Base-by-base conservation (phyloP, 2,113 vertebrate genomes). In the Pan paniscus region DNA sequence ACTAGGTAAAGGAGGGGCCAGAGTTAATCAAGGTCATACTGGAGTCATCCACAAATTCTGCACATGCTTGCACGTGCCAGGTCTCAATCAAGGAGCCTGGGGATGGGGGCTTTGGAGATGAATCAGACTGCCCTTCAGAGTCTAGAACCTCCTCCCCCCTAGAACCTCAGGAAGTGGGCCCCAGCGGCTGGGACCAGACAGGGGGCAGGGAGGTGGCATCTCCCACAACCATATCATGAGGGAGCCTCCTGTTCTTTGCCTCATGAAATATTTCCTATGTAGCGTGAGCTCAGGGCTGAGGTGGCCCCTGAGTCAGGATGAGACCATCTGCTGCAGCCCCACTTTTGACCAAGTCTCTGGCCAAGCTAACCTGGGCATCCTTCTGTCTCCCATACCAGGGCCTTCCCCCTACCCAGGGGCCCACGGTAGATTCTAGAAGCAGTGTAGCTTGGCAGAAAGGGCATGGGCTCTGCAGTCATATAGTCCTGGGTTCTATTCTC, bases 111-210 rank as follows among this genome's bases (percentile, higher is more conserved):
- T 25, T 59, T 90, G 35, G 20, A 85, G 55, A 40, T 67, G 61
- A 94, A 82, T 85, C 50, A 55, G 80, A 68, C 55, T 86, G 80
- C 87, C 61, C 48, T 89, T 90, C 59, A 83, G 76, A 90, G 78
- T 72, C 72, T 22, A 94, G 79, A 83, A n/a, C 30, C 25, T 83
- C 9, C 70, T 72, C 59, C 82, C 20, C 20, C 4, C 23, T 83
- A 82, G 76, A 68, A 52, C 61, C 46, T 80, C n/a, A 87, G 57
- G 46, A 94, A 82, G 72, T 79, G 97, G 85, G 13, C 18, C 52
- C 40, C 22, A 35, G 38, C 61, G 46, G 18, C 17, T 70, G 82
- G 57, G 20, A 22, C 27, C 27, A 13, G 52, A 23, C 16, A 59
- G 52, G 8, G 2, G 8, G 0, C 22, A 43, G 20, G 6, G 3